Percentiles rank a stretch among this genome's conserved stretches.
Evolutionary conservation across 2,888 invertebrate species (phyloP).

Genomic region (Tuberolachnus salignus): DNA sequence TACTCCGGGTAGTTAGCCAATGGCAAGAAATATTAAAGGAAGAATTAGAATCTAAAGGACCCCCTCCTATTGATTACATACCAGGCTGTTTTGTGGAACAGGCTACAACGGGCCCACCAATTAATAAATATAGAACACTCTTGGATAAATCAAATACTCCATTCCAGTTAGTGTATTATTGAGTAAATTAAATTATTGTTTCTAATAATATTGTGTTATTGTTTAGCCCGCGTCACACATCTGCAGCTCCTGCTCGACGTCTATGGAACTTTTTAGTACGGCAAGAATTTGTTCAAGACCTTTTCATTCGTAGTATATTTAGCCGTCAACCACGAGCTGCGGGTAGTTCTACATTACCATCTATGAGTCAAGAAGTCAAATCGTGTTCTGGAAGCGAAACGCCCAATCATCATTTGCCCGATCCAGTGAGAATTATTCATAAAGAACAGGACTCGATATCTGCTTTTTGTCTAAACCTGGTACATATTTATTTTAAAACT

Average conservation of each 20-base stretch:
- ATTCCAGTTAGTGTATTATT: constrained; percentile 72
- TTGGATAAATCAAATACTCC: constrained; percentile 94
- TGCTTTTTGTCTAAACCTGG: constrained; percentile 95
- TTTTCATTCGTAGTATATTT: constrained; percentile 95
- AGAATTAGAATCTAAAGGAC: constrained; percentile 75
- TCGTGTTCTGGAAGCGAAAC: constrained; percentile 55
- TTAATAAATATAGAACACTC: constrained; percentile 90
- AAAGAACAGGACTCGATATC: constrained; percentile 98
- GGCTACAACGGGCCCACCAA: constrained; percentile 76
- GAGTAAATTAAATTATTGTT: background rate
- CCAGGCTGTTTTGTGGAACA: constrained; percentile 88
- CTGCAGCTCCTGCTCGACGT: constrained; percentile 78
- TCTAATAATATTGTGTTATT: background rate
- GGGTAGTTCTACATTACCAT: constrained; percentile 52
- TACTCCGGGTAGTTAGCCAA: constrained; percentile 80
- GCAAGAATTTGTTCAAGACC: constrained; percentile 90
- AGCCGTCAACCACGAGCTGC: constrained; percentile 67
- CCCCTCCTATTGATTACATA: constrained; percentile 85
- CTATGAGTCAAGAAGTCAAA: constrained; percentile 57
- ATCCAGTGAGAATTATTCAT: constrained; percentile 94
- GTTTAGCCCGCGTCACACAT: constrained; percentile 69
- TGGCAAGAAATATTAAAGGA: constrained; percentile 86
- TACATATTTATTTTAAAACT: constrained; percentile 61
- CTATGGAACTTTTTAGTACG: constrained; percentile 93
- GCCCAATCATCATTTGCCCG: constrained; percentile 65